Conservation (phyloP, 1,140 invertebrate genomes). For the Drosophila parabipectinata region DNA sequence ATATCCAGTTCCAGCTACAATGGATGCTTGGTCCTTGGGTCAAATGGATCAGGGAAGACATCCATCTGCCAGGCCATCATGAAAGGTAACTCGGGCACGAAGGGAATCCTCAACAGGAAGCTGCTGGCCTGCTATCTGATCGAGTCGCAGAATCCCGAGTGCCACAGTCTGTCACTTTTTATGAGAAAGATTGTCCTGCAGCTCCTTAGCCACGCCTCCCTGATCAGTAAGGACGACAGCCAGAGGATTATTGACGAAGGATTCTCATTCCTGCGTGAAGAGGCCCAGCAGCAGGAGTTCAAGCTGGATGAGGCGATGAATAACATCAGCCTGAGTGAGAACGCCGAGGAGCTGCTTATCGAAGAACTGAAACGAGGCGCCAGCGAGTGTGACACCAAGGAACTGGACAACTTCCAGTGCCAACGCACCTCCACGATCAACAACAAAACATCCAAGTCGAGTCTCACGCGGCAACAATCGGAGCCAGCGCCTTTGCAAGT, state of each 20-base stretch:
- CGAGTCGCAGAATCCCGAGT: conserved; percentile 84
- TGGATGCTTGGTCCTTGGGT: conserved; percentile 80
- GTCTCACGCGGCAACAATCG: conserved; percentile 75
- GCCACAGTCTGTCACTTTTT: conserved; percentile 91
- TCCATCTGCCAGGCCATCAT: conserved; percentile 88
- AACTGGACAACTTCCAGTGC: conserved; percentile 64
- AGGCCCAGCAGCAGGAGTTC: conserved; percentile 76
- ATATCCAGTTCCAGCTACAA: conserved; percentile 78
- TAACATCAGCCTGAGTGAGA: conserved; percentile 74
- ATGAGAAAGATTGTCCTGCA: conserved; percentile 93
- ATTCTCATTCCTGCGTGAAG: conserved; percentile 75
- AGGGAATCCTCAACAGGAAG: conserved; percentile 88
- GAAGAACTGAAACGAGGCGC: conserved; percentile 73
- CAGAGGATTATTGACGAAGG: conserved; percentile 78
- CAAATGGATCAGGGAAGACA: conserved; percentile 92
- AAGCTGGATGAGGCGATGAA: conserved; percentile 81
- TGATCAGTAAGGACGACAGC: conserved; percentile 76
- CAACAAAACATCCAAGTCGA: conserved; percentile 44
- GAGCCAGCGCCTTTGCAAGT: conserved; percentile 62
- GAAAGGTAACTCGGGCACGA: conserved; percentile 83
- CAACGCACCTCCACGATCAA: conserved; percentile 71
- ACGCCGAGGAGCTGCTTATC: conserved; percentile 79
- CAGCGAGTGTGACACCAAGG: conserved; percentile 58
- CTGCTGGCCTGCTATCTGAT: conserved; percentile 93
- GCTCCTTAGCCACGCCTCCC: conserved; percentile 87